Evolutionary conservation across 2,113 vertebrate species (phyloP).

Genomic region (Helogale parvula): DNA sequence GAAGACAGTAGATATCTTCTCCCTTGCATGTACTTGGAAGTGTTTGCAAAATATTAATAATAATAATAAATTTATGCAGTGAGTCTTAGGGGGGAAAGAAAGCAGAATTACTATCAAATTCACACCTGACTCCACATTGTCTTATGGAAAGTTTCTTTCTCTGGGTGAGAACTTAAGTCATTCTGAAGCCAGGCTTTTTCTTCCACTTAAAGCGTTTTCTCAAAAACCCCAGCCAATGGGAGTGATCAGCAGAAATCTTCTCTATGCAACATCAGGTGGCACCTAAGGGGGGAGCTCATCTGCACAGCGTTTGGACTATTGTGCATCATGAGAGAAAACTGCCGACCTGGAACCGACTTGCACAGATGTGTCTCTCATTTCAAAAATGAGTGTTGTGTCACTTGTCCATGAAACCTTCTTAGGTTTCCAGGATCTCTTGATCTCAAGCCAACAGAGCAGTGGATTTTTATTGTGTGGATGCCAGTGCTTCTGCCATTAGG

Average conservation of each 20-base stretch:
- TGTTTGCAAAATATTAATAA: background rate
- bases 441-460: background rate
- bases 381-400: background rate
- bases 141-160: background rate
- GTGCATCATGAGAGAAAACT: background rate
- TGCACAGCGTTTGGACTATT: background rate
- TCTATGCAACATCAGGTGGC: background rate
- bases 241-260: background rate
- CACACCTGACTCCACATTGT: background rate
- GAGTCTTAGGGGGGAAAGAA: background rate
- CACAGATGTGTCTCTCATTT: background rate
- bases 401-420: background rate
- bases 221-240: background rate
- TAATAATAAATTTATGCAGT: background rate
- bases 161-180: background rate
- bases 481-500: background rate
- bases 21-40: background rate
- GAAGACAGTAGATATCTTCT: background rate
- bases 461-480: background rate
- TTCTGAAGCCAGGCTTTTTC: background rate
- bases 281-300: background rate
- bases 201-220: background rate
- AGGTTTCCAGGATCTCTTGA: background rate
- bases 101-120: constrained; percentile 34
- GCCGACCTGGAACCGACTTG: background rate